Conservation (phyloP, 2,888 invertebrate species). For the Hoplodrina blanda region DNA sequence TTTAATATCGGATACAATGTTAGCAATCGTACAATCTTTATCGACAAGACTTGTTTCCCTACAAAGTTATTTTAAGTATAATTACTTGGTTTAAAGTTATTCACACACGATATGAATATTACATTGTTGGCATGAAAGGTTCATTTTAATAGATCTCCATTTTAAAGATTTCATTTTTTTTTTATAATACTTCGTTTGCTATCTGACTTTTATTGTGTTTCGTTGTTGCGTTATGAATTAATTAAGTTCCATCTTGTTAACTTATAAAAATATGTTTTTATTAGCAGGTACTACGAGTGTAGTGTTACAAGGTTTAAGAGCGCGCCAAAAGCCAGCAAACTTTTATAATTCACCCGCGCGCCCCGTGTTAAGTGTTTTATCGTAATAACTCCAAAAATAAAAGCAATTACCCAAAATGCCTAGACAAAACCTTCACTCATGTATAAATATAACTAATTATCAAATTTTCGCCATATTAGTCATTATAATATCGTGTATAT, state of each 20-base stretch:
- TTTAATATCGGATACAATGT: conserved; percentile 63
- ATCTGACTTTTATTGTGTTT: conserved; percentile 18
- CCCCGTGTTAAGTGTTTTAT: too few species aligned
- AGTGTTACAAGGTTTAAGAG: too few species aligned
- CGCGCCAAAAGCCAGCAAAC: too few species aligned
- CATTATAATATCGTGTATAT: too few species aligned
- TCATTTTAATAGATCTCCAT: conserved; percentile 46
- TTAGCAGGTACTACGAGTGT: too few species aligned
- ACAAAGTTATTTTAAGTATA: conserved; percentile 65
- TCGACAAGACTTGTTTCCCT: conserved; percentile 54
- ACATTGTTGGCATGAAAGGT: conserved; percentile 57
- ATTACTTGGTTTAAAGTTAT: conserved; percentile 67
- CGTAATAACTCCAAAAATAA: too few species aligned
- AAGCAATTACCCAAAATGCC: too few species aligned
- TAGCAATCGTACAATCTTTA: conserved; percentile 61
- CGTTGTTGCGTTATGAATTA: conserved; percentile 23
- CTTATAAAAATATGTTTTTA: too few species aligned
- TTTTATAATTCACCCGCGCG: too few species aligned
- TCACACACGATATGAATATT: conserved; percentile 61
- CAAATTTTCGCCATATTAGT: too few species aligned
- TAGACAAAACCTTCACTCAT: too few species aligned
- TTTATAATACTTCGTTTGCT: neutral
- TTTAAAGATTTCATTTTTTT: conserved; percentile 3
- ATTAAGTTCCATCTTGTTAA: neutral
- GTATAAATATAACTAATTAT: too few species aligned